These are phyloP conservation scores for Exocentrus adspersus DNA, from an alignment of 2,888 invertebrate genomes.

Conservation along the genomic window DNA sequence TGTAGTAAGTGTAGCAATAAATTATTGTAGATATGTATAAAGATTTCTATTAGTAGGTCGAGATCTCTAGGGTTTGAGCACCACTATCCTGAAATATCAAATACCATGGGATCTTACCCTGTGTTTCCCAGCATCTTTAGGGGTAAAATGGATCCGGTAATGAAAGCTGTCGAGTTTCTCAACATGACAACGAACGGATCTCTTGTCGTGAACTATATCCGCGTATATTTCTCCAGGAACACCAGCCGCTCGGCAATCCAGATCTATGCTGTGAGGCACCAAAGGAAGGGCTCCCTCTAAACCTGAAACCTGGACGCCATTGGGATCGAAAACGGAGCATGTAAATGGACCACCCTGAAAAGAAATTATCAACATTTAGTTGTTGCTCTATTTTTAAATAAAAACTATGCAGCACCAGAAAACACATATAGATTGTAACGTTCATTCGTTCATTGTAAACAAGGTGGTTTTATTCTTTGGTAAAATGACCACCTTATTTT, in stretches of 20 bases:
- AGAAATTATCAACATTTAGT: no score
- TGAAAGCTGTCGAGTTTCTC: constrained; percentile 77
- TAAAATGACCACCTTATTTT: no score
- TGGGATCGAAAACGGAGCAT: constrained; percentile 94
- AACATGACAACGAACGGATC: constrained; percentile 83
- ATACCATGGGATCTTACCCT: constrained; percentile 63
- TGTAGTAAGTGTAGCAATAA: no score
- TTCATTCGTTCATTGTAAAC: no score
- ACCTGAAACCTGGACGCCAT: constrained; percentile 85
- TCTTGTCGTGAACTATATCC: constrained; percentile 90
- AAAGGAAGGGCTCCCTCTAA: constrained; percentile 85
- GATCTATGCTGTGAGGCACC: constrained; percentile 86
- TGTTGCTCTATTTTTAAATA: no score
- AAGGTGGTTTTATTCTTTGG: no score
- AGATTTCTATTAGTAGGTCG: no score
- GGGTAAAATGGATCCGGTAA: constrained; percentile 82
- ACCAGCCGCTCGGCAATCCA: constrained; percentile 77
- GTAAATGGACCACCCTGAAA: constrained; percentile 92
- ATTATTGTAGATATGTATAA: no score
- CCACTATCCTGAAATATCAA: no score
- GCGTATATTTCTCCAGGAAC: constrained; percentile 89
- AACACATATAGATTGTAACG: no score
- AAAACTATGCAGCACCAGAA: no score
- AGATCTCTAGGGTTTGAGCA: no score
- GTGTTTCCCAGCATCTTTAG: constrained; percentile 82